Percentiles rank a stretch among this genome's conserved stretches.
These are phyloP conservation scores for Sialia sialis DNA, from an alignment of 2,113 vertebrate species.

Conservation along the genomic window DNA sequence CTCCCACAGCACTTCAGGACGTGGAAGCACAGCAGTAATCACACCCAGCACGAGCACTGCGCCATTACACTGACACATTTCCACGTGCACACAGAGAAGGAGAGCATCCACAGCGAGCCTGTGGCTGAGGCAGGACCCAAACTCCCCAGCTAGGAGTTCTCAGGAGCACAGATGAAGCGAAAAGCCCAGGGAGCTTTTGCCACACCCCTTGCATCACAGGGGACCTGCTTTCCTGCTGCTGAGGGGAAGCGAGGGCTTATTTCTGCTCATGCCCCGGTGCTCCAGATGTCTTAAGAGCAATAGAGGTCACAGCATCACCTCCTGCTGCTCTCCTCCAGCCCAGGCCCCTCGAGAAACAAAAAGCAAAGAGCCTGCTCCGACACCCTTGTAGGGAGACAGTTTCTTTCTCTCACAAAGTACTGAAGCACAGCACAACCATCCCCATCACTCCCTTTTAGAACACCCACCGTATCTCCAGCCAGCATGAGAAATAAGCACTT, in stretches of 20 bases:
- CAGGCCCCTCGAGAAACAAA: background rate
- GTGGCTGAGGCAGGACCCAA: background rate
- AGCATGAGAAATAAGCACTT: background rate
- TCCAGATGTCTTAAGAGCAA: background rate
- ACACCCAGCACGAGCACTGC: background rate
- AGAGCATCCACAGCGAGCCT: fast-evolving
- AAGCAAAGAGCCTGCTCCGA: background rate
- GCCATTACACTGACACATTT: background rate
- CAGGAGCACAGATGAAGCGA: fast-evolving
- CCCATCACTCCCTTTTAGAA: fast-evolving
- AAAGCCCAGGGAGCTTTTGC: background rate
- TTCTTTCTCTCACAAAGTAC: background rate
- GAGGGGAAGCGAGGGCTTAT: background rate
- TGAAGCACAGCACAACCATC: background rate
- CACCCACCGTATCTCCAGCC: background rate
- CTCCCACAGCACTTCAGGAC: background rate
- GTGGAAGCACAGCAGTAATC: background rate
- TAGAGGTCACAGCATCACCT: background rate
- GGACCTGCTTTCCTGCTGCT: background rate
- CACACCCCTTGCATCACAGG: background rate
- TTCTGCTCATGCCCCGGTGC: background rate
- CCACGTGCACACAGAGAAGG: background rate
- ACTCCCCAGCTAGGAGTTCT: background rate
- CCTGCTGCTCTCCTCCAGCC: fast-evolving
- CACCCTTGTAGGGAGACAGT: background rate